Percentiles rank a stretch among this genome's conserved stretches.
Evolutionary conservation across 2,888 invertebrate genomes (phyloP).

Genomic region (Drosophila lutescens): DNA sequence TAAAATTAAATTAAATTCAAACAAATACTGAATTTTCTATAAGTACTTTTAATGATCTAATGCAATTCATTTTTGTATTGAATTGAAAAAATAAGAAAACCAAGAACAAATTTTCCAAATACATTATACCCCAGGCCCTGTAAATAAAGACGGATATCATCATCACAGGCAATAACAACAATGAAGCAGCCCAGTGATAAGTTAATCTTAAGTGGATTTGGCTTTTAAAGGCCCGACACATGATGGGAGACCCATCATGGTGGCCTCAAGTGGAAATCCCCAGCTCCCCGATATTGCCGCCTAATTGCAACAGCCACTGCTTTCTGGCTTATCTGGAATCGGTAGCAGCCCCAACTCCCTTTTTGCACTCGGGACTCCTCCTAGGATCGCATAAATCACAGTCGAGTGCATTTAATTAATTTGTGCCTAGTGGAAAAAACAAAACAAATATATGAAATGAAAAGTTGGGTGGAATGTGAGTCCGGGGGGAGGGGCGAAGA

Average conservation of each 20-base stretch:
- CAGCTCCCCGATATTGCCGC: slow-evolving; percentile 2
- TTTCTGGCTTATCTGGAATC: slow-evolving; percentile 12
- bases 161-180: slow-evolving; percentile 4
- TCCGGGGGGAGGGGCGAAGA: background rate
- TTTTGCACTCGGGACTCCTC: slow-evolving; percentile 7
- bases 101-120: background rate
- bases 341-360: slow-evolving; percentile 1
- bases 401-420: slow-evolving; percentile 67
- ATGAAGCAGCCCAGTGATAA: slow-evolving; percentile 47
- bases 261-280: slow-evolving; percentile 27
- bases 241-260: slow-evolving; percentile 28
- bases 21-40: no score
- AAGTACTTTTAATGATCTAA: no score
- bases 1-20: no score
- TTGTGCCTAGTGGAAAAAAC: slow-evolving; percentile 41
- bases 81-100: background rate
- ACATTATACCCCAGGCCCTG: background rate
- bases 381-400: slow-evolving; percentile 57
- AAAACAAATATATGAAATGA: slow-evolving; percentile 36
- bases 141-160: background rate
- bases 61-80: no score
- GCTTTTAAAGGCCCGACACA: slow-evolving; percentile 49
- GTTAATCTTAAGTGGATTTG: slow-evolving; percentile 78
- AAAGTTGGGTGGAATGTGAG: slow-evolving; percentile 29
- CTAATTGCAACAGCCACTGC: slow-evolving; percentile 37